These are phyloP conservation scores for Drosophila erecta DNA, from an alignment of 1,140 invertebrate genomes.

Conservation along the genomic window DNA sequence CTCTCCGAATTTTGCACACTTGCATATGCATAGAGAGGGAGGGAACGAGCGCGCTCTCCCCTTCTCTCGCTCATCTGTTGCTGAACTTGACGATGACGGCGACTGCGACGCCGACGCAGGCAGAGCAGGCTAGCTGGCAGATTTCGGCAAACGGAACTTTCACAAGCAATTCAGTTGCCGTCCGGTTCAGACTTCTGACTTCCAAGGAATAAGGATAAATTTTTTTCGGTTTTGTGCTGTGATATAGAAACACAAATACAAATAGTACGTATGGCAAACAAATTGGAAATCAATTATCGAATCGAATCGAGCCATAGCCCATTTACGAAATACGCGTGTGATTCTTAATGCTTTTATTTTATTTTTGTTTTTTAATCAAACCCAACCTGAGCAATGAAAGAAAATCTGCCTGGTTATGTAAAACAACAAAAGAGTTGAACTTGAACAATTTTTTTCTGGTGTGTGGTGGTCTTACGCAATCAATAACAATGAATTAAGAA, in stretches of 20 bases:
- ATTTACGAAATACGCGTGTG: conserved; percentile 26
- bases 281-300: conserved; percentile 29
- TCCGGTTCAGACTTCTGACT: conserved; percentile 81
- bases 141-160: conserved; percentile 34
- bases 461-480: conserved; percentile 56
- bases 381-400: background rate
- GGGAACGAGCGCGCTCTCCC: background rate
- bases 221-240: conserved; percentile 82
- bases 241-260: conserved; percentile 76
- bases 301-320: conserved; percentile 1
- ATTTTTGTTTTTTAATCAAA: background rate
- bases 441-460: conserved; percentile 47
- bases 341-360: background rate
- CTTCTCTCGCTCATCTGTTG: conserved; percentile 47
- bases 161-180: conserved; percentile 83
- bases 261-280: conserved; percentile 74
- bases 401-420: conserved; percentile 40
- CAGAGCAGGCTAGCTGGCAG: conserved; percentile 68
- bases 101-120: conserved; percentile 17
- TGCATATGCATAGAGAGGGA: background rate
- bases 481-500: conserved; percentile 36
- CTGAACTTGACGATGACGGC: conserved; percentile 64
- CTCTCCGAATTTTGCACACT: conserved; percentile 11
- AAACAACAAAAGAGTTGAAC: conserved; percentile 26
- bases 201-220: conserved; percentile 78